Conservation (phyloP, 2,113 vertebrate species). For the Solenodon paradoxus region DNA sequence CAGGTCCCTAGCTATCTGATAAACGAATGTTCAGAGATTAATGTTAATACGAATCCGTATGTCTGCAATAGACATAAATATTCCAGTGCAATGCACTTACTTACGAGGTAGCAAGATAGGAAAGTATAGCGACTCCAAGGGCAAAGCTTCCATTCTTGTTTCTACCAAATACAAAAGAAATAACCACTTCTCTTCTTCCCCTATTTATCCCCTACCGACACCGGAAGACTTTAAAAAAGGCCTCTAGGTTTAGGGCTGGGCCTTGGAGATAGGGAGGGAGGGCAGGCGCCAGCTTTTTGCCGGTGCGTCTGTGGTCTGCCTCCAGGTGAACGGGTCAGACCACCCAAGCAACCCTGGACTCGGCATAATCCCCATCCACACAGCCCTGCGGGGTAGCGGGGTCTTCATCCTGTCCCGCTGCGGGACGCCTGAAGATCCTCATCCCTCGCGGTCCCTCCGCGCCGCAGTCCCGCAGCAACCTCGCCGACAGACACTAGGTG, state of each 20-base stretch:
- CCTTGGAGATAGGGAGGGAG: neutral
- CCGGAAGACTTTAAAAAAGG: neutral
- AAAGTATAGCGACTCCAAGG: neutral
- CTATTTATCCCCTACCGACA: too few relatives aligned
- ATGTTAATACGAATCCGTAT: neutral
- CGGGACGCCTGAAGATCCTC: rapidly evolving
- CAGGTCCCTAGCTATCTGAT: neutral
- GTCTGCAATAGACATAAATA: slow-evolving; percentile 37
- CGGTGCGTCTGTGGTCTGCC: too few relatives aligned
- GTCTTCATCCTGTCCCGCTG: too few relatives aligned
- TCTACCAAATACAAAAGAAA: neutral
- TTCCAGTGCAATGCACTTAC: slow-evolving; percentile 31
- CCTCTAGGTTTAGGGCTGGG: too few relatives aligned
- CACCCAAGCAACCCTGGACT: neutral
- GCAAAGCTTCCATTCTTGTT: neutral
- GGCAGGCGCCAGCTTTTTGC: neutral
- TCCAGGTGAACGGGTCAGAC: neutral
- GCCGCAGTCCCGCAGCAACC: neutral
- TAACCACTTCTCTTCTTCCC: neutral
- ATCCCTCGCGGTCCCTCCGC: rapidly evolving
- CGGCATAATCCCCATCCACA: neutral
- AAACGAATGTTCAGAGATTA: slow-evolving; percentile 52
- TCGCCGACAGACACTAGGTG: neutral
- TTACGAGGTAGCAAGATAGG: neutral
- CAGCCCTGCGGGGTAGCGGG: rapidly evolving